These are phyloP conservation scores for Epistrophe eligans DNA, from an alignment of 2,888 invertebrate species.

Conservation along the genomic window DNA sequence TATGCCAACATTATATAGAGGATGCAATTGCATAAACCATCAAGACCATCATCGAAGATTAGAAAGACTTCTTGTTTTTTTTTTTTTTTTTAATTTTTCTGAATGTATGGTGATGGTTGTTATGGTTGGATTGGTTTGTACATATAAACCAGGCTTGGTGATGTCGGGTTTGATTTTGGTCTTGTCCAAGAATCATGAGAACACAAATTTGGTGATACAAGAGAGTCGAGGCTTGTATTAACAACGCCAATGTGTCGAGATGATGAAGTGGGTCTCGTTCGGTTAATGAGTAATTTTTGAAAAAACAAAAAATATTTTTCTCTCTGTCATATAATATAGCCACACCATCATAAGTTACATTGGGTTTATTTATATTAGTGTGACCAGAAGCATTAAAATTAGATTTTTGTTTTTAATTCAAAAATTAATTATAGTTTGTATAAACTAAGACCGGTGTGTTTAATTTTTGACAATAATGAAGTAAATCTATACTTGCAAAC, in stretches of 20 bases:
- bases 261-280: constrained; percentile 52
- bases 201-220: constrained; percentile 64
- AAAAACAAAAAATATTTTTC: neutral
- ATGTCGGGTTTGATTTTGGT: constrained; percentile 54
- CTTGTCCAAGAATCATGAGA: constrained; percentile 56
- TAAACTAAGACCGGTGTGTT: no score
- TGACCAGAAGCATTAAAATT: constrained; percentile 1
- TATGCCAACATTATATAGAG: constrained; percentile 50
- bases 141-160: constrained; percentile 14
- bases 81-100: constrained; percentile 7
- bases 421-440: no score
- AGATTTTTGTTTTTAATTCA: no score
- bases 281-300: constrained; percentile 55
- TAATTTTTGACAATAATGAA: no score
- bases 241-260: constrained; percentile 41
- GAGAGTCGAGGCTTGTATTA: constrained; percentile 54
- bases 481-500: no score
- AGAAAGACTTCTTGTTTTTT: constrained; percentile 44
- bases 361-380: neutral
- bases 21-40: constrained; percentile 57
- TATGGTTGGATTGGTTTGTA: constrained; percentile 1
- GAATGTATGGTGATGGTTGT: neutral
- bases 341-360: neutral
- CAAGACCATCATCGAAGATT: constrained; percentile 40
- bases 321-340: neutral